A percentile compares a stretch with the other conserved stretches of the same genome.
These are phyloP conservation scores for Dendrolimus houi DNA, from an alignment of 2,888 invertebrate species.

Conservation along the genomic window DNA sequence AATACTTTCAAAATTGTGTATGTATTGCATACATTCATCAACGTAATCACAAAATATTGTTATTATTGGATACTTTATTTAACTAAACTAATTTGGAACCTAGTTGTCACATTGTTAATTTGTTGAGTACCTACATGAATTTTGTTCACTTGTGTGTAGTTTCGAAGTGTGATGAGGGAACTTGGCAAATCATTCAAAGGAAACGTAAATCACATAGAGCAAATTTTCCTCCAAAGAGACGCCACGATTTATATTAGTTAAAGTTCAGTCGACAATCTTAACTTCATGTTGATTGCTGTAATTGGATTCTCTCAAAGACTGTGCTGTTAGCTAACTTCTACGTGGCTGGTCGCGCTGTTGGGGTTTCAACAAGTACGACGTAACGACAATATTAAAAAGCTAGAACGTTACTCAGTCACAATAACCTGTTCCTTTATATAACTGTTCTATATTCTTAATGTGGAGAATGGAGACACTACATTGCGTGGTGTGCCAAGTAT, in stretches of 20 bases:
- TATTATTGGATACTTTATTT: no score
- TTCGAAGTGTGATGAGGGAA: conserved; percentile 10
- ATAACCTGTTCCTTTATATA: no score
- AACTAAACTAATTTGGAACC: background rate
- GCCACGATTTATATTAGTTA: conserved; percentile 28
- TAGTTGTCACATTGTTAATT: conserved; percentile 5
- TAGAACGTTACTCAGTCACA: no score
- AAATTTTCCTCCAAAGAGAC: conserved; percentile 27
- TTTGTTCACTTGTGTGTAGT: conserved; percentile 3
- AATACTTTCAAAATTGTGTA: no score
- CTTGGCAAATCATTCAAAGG: conserved; percentile 25
- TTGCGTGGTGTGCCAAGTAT: no score
- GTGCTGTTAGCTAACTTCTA: conserved; percentile 1
- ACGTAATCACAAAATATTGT: no score
- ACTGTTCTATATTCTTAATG: no score
- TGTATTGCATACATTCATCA: no score
- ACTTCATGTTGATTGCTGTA: conserved; percentile 24
- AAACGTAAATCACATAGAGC: conserved; percentile 21
- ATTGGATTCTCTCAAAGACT: conserved; percentile 13
- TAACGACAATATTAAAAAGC: background rate
- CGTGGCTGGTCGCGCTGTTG: background rate
- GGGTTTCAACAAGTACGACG: background rate
- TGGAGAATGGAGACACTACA: no score
- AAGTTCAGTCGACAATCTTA: conserved; percentile 26
- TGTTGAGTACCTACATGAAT: conserved; percentile 2